Conservation (phyloP, 2,113 vertebrate genomes). For the Antigone vipio region DNA sequence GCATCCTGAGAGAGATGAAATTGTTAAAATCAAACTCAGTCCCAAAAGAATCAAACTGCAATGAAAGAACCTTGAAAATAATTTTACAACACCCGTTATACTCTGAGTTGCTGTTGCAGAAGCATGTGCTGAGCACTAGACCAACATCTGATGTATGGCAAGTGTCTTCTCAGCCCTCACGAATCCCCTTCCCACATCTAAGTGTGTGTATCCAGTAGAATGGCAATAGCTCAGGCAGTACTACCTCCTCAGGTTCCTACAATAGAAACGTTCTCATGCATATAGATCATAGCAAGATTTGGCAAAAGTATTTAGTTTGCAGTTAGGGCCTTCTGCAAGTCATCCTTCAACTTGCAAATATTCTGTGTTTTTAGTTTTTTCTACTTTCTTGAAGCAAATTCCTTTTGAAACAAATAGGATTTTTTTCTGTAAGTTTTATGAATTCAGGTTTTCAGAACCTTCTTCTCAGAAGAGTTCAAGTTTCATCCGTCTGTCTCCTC, state of each 20-base stretch:
- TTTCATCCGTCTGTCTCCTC: background rate
- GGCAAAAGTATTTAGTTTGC: background rate
- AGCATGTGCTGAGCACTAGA: background rate
- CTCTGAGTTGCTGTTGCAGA: background rate
- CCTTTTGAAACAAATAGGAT: background rate
- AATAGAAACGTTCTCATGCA: background rate
- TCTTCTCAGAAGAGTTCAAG: background rate
- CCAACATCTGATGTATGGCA: fast-evolving
- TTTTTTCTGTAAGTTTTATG: background rate
- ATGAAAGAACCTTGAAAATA: background rate
- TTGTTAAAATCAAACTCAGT: background rate
- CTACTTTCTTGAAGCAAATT: background rate
- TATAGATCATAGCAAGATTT: background rate
- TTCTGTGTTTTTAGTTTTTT: background rate
- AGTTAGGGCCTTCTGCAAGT: background rate
- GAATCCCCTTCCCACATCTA: background rate
- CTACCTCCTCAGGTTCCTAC: background rate
- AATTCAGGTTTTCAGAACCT: background rate
- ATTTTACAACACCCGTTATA: background rate
- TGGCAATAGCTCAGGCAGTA: background rate
- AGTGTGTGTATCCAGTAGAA: background rate
- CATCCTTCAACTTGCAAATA: background rate
- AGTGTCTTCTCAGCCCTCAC: background rate
- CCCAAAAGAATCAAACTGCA: background rate
- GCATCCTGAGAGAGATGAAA: background rate